phyloP scores from a whole-genome alignment of 2,888 invertebrate genomes.

The Chymomyza fuscimana region DNA sequence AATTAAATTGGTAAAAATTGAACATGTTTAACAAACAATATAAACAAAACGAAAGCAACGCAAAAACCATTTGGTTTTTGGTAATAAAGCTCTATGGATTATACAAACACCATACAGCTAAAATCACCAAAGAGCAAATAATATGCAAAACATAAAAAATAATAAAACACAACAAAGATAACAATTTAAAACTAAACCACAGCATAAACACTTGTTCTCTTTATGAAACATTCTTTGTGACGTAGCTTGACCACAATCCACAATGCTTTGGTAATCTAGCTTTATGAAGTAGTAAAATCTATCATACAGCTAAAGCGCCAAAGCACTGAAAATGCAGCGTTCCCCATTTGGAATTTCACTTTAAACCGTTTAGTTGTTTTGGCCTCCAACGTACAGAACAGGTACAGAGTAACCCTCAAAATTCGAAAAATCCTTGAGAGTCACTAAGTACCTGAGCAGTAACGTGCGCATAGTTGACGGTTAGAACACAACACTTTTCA shows the following conservation, averaged over 20 bases:
- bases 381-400: constrained; percentile 43
- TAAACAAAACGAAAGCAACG: constrained; percentile 54
- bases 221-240: constrained; percentile 5
- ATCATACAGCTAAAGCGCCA: constrained; percentile 95
- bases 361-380: background rate
- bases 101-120: constrained; percentile 83
- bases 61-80: constrained; percentile 83
- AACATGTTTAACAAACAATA: constrained; percentile 17
- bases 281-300: constrained; percentile 88
- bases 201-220: background rate
- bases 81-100: constrained; percentile 88
- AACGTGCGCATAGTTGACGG: constrained; percentile 27
- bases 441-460: constrained; percentile 91
- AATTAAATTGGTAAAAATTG: constrained; percentile 10
- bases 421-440: constrained; percentile 84
- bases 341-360: background rate
- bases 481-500: constrained; percentile 7
- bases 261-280: constrained; percentile 97
- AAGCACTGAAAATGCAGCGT: constrained; percentile 85
- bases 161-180: constrained; percentile 31
- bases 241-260: constrained; percentile 71
- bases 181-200: background rate
- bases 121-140: constrained; percentile 86
- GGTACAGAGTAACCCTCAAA: constrained; percentile 80
- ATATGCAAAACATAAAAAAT: constrained; percentile 72